phyloP scores from a whole-genome alignment of 2,113 vertebrate genomes.

The Rafetus swinhoei region DNA sequence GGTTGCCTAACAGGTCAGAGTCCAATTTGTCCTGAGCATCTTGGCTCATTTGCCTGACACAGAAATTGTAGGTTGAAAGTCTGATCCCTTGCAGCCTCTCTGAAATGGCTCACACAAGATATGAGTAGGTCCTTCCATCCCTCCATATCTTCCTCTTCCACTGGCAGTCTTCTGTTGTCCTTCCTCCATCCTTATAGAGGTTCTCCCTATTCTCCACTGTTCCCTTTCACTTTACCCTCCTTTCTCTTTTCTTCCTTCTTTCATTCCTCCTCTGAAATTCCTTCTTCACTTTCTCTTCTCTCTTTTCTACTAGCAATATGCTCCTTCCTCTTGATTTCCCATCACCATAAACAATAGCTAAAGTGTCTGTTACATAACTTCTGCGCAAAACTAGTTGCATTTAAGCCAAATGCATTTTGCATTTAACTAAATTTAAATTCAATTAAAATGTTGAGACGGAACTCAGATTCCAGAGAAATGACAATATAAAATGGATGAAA shows the following conservation, averaged over 20 bases:
- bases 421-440: background rate
- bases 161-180: background rate
- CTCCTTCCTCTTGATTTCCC: background rate
- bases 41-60: background rate
- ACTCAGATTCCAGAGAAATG: rapidly evolving
- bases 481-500: background rate
- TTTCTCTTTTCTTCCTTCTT: background rate
- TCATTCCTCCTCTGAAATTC: background rate
- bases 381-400: background rate
- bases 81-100: background rate
- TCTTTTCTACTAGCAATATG: background rate
- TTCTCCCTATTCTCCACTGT: background rate
- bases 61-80: rapidly evolving
- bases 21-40: background rate
- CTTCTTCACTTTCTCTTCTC: background rate
- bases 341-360: background rate
- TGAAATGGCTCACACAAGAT: background rate
- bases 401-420: background rate
- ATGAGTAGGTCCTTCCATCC: background rate
- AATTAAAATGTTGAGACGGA: background rate
- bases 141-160: background rate
- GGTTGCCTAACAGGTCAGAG: background rate
- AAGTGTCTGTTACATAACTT: background rate
- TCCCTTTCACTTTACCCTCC: background rate
- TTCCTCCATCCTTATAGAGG: background rate